Evolutionary conservation across 2,113 vertebrate species (phyloP).

Genomic region (Fulica atra): DNA sequence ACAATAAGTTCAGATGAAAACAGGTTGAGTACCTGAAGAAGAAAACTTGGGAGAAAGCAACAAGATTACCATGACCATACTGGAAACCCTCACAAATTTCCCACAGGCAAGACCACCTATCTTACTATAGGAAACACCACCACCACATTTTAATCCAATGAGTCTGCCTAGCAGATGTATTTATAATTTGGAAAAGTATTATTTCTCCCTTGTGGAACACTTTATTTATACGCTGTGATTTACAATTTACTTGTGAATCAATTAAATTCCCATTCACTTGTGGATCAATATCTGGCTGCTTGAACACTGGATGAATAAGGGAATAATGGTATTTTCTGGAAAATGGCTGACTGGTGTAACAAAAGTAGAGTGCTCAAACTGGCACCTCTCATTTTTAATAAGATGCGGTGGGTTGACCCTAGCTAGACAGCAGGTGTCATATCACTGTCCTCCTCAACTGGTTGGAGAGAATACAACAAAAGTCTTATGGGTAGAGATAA

Average conservation of each 20-base stretch:
- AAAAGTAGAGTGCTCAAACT: neutral
- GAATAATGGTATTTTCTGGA: neutral
- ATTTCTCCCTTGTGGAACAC: neutral
- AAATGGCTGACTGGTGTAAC: neutral
- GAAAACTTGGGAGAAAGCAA: neutral
- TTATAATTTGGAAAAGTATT: neutral
- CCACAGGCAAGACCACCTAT: neutral
- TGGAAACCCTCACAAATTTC: neutral
- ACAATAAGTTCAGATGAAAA: neutral
- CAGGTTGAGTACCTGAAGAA: neutral
- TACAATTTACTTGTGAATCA: neutral
- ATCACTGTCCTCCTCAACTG: no score
- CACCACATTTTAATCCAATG: neutral
- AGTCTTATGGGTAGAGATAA: no score
- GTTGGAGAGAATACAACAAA: no score
- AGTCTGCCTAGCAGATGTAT: neutral
- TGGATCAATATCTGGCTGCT: neutral
- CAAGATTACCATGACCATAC: neutral
- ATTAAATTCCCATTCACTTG: neutral
- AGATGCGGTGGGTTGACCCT: no score
- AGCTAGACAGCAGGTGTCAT: no score
- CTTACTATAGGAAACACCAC: neutral
- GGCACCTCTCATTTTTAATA: neutral
- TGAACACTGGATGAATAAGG: neutral
- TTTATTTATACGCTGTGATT: neutral